Evolutionary conservation across 2,888 invertebrate species (phyloP).

Genomic region (Acanthosoma haemorrhoidale): DNA sequence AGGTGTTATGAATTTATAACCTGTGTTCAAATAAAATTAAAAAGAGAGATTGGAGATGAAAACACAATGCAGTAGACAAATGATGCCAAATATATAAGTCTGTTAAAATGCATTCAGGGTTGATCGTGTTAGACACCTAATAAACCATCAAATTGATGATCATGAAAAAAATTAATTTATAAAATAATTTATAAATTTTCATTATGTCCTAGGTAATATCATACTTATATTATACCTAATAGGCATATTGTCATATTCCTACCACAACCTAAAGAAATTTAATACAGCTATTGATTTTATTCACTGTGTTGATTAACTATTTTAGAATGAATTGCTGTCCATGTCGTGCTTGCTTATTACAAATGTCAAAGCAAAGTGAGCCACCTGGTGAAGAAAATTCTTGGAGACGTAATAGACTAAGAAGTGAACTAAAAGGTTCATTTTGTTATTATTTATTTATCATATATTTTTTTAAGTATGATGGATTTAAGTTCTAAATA

Average conservation of each 20-base stretch:
- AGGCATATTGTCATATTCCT: too few relatives aligned
- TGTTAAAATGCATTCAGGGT: too few relatives aligned
- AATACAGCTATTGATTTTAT: too few relatives aligned
- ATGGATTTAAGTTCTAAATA: not conserved
- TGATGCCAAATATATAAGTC: too few relatives aligned
- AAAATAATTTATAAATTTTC: not conserved
- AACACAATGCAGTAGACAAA: too few relatives aligned
- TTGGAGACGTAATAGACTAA: slow-evolving; percentile 73
- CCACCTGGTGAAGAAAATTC: slow-evolving; percentile 68
- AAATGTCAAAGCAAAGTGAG: slow-evolving; percentile 70
- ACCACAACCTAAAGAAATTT: too few relatives aligned
- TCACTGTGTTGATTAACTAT: slow-evolving; percentile 36
- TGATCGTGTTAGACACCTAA: not conserved
- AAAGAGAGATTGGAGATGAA: too few relatives aligned
- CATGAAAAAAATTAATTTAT: not conserved
- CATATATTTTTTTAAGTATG: too few relatives aligned
- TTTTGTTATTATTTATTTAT: not conserved
- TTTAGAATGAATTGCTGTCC: slow-evolving; percentile 73
- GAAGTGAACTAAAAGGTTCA: slow-evolving; percentile 62
- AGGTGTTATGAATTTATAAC: too few relatives aligned
- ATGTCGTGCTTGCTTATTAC: slow-evolving; percentile 79
- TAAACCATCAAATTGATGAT: not conserved
- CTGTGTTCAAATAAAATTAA: too few relatives aligned
- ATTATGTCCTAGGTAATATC: not conserved
- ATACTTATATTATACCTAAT: too few relatives aligned